phyloP scores from a whole-genome alignment of 2,888 invertebrate genomes.

The Drosophila fungiperda region DNA sequence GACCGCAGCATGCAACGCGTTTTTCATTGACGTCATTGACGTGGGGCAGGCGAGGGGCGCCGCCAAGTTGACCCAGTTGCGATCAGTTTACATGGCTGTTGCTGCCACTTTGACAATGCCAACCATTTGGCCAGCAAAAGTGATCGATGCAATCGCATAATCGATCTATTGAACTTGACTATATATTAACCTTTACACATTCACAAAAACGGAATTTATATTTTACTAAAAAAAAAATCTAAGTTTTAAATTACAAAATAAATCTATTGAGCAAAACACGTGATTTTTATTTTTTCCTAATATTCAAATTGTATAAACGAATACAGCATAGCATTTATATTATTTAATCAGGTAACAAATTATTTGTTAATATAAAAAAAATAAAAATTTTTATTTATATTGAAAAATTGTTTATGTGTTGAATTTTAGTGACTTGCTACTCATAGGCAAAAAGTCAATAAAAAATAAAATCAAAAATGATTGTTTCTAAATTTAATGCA shows the following conservation, averaged over 20 bases:
- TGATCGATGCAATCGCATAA: conserved; percentile 28
- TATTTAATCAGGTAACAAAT: neutral
- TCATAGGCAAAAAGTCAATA: neutral
- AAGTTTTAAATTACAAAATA: neutral
- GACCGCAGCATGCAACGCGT: conserved; percentile 37
- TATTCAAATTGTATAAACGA: neutral
- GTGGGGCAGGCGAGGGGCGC: conserved; percentile 47
- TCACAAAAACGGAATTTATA: neutral
- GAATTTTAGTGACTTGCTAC: neutral
- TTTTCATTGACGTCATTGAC: conserved; percentile 65
- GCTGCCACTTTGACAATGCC: conserved; percentile 18
- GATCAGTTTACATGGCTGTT: conserved; percentile 37
- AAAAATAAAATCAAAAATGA: too few relatives aligned
- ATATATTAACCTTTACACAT: neutral
- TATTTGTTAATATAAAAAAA: neutral
- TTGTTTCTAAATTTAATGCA: neutral
- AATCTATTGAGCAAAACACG: neutral
- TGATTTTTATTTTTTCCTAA: neutral
- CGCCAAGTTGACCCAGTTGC: conserved; percentile 59
- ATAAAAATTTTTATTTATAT: neutral
- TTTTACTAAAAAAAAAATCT: neutral
- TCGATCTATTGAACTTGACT: conserved; percentile 4
- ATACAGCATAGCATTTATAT: neutral
- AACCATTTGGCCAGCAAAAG: conserved; percentile 7
- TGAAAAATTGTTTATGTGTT: neutral